Evolutionary conservation across 2,888 invertebrate genomes (phyloP).

Genomic region (Nasonia oneida): DNA sequence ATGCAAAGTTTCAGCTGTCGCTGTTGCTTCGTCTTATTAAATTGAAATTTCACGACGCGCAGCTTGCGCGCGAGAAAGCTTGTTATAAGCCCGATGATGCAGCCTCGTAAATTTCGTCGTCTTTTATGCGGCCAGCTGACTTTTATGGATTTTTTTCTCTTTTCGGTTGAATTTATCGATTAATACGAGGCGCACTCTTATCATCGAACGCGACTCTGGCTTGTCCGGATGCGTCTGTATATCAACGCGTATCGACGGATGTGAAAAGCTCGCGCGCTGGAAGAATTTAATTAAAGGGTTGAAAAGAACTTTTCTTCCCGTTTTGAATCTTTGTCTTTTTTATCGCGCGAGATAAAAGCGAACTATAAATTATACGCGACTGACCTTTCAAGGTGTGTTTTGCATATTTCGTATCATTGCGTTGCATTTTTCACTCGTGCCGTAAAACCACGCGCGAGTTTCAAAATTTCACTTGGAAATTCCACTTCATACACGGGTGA

Average conservation of each 20-base stretch:
- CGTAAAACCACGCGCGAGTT: background rate
- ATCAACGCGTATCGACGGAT: no score
- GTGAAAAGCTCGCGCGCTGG: no score
- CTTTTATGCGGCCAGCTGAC: background rate
- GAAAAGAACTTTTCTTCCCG: background rate
- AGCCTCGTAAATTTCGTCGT: background rate
- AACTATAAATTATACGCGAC: background rate
- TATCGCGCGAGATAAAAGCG: background rate
- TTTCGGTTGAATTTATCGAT: background rate
- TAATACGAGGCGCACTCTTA: background rate
- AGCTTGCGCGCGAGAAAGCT: background rate
- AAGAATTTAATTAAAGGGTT: no score
- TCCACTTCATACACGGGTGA: background rate
- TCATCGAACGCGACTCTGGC: no score
- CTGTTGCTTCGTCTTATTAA: slow-evolving; percentile 11
- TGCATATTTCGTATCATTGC: slow-evolving; percentile 2
- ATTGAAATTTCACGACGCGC: slow-evolving; percentile 16
- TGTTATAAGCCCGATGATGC: slow-evolving; percentile 3
- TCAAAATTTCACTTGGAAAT: slow-evolving; percentile 27
- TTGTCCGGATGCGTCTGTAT: no score
- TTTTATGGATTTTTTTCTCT: background rate
- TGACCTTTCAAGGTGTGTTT: slow-evolving; percentile 4
- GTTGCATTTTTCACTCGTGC: slow-evolving; percentile 10
- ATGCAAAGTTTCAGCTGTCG: slow-evolving; percentile 17
- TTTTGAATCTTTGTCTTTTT: background rate